Percentiles rank a stretch among this genome's conserved stretches.
These are phyloP conservation scores for Macrochelys suwanniensis DNA, from an alignment of 2,797 vertebrate species.

Conservation along the genomic window DNA sequence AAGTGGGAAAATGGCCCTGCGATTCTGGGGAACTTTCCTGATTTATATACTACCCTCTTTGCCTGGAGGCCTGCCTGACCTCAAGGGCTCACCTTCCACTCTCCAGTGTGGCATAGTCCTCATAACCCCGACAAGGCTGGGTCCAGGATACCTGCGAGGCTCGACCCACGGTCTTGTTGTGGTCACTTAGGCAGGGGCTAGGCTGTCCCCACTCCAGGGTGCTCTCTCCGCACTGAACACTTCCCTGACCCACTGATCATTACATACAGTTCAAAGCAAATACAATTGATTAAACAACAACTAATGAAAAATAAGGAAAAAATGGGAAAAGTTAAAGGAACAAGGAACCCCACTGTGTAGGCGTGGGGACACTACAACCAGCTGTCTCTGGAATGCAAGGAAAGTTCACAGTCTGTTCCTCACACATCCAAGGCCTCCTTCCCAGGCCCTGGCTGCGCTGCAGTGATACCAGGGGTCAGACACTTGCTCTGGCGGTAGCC, in stretches of 20 bases:
- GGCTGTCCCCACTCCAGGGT: no score
- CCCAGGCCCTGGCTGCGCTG: not conserved
- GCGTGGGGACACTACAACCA: not conserved
- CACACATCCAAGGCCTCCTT: not conserved
- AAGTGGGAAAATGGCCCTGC: not conserved
- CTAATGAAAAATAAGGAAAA: not conserved
- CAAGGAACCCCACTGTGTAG: not conserved
- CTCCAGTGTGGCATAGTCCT: not conserved
- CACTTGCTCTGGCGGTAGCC: not conserved
- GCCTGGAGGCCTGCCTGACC: fast-evolving
- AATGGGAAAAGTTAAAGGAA: not conserved
- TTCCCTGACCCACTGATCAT: not conserved
- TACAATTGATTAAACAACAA: not conserved
- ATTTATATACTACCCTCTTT: not conserved
- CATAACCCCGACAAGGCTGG: not conserved
- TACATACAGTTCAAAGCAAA: not conserved
- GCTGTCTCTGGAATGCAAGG: not conserved
- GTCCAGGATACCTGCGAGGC: not conserved
- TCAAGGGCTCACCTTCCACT: not conserved
- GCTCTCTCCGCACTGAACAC: no score
- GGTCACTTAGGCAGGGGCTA: not conserved
- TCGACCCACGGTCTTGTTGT: not conserved
- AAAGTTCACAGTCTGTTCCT: not conserved
- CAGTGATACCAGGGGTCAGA: not conserved
- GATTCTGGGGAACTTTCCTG: not conserved